phyloP scores from a whole-genome alignment of 2,888 invertebrate species.

The Cheilosia variabilis region DNA sequence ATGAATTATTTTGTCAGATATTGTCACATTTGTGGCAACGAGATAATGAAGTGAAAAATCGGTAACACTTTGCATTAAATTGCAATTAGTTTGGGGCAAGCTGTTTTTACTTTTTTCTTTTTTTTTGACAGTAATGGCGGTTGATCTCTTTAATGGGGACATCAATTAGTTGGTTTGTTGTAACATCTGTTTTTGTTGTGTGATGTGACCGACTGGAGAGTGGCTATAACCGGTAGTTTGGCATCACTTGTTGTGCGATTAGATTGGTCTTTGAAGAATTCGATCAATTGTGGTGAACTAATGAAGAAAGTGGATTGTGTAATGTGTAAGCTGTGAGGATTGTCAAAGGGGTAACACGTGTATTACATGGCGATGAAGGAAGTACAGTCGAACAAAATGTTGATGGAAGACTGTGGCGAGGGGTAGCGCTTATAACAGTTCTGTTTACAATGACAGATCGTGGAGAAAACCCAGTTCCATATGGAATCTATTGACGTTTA shows the following conservation, averaged over 20 bases:
- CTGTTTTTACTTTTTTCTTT: background rate
- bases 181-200: constrained; percentile 1
- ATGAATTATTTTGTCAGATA: constrained; percentile 18
- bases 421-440: no score
- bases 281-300: background rate
- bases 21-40: background rate
- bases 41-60: background rate
- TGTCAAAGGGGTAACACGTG: background rate
- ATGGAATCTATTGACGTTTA: no score
- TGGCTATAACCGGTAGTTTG: background rate
- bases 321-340: background rate
- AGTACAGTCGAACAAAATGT: background rate
- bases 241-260: background rate
- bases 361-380: background rate
- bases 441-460: no score
- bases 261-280: background rate
- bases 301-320: background rate
- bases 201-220: constrained; percentile 1
- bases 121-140: background rate
- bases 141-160: constrained; percentile 12
- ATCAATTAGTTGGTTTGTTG: background rate
- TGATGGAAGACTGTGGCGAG: no score
- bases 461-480: no score
- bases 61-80: background rate
- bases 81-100: constrained; percentile 9